Evolutionary conservation across 1,140 invertebrate species (phyloP).

Genomic region (Formica selysi): DNA sequence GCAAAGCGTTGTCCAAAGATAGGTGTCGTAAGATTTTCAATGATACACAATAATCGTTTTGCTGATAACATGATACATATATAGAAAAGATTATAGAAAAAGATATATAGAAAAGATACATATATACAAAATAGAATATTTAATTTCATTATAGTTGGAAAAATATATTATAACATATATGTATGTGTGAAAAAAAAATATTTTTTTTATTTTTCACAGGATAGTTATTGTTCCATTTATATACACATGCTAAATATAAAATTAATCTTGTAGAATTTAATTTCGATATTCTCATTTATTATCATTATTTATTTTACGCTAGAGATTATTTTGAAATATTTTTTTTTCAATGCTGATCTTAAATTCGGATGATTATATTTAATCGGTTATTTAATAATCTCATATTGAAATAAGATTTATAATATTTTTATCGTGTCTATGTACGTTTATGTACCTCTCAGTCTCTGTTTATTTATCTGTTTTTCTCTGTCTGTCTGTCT

Average conservation of each 20-base stretch:
- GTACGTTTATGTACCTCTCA: neutral
- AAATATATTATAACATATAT: neutral
- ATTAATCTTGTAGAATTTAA: too few species aligned
- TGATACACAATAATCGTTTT: neutral
- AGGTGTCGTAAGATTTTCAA: neutral
- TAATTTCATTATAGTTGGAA: neutral
- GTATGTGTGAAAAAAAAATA: neutral
- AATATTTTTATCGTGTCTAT: conserved; percentile 4
- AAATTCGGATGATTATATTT: too few species aligned
- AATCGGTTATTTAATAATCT: too few species aligned
- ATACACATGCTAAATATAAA: too few species aligned
- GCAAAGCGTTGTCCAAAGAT: neutral
- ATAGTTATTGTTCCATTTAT: too few species aligned
- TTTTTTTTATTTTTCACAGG: neutral
- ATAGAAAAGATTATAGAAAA: too few species aligned
- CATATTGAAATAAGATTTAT: neutral
- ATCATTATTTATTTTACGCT: too few species aligned
- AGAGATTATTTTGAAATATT: too few species aligned
- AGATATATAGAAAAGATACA: too few species aligned
- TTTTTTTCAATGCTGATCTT: too few species aligned
- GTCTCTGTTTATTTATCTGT: too few species aligned
- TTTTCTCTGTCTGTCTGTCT: neutral
- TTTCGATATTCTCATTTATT: too few species aligned
- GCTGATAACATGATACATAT: neutral
- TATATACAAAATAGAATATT: neutral